Evolutionary conservation across 2,113 vertebrate species (phyloP).

Genomic region (Channa maculata): DNA sequence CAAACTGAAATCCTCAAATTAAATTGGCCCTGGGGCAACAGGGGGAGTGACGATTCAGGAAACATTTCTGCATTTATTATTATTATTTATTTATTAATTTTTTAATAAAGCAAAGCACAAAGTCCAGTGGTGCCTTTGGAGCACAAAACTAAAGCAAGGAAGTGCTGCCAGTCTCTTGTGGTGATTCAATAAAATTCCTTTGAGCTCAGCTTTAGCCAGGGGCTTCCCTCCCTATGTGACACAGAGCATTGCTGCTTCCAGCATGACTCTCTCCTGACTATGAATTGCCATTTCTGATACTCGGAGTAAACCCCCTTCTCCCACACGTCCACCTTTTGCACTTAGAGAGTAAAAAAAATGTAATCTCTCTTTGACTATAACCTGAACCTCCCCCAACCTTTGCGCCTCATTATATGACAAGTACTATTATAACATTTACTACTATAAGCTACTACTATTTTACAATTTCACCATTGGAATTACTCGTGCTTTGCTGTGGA

Average conservation of each 20-base stretch:
- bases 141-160: constrained; percentile 48
- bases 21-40: too few relatives aligned
- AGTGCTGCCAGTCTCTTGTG: constrained; percentile 49
- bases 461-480: too few relatives aligned
- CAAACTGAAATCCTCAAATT: too few relatives aligned
- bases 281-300: constrained; percentile 29
- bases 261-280: constrained; percentile 25
- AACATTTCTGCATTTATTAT: constrained; percentile 43
- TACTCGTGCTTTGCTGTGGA: too few relatives aligned
- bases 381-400: too few relatives aligned
- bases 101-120: constrained; percentile 15
- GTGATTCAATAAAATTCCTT: constrained; percentile 71
- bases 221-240: constrained; percentile 50
- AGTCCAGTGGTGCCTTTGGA: constrained; percentile 51
- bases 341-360: not conserved
- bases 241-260: constrained; percentile 30
- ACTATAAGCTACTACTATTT: too few relatives aligned
- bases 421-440: too few relatives aligned
- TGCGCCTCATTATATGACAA: too few relatives aligned
- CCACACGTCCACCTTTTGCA: not conserved
- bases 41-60: constrained; percentile 30
- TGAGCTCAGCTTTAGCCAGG: constrained; percentile 44
- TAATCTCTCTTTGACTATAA: not conserved
- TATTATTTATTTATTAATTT: too few relatives aligned
- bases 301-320: not conserved